Conservation (phyloP, 2,797 vertebrate species). For the Anniella stebbinsi region DNA sequence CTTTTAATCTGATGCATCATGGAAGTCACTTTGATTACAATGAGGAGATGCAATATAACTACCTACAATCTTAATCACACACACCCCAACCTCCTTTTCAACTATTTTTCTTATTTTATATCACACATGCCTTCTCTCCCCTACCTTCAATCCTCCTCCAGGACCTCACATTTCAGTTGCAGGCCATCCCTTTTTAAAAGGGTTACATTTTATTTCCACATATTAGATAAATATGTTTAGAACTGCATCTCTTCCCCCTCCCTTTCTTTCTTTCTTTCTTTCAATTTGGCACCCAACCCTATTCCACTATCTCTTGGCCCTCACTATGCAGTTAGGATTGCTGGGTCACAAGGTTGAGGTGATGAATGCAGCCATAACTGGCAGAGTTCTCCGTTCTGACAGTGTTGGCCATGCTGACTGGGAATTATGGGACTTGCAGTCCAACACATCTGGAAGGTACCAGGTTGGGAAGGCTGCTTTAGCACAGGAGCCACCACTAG, state of each 20-base stretch:
- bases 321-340: background rate
- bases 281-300: background rate
- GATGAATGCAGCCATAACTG: background rate
- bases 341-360: background rate
- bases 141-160: background rate
- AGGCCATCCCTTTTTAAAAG: background rate
- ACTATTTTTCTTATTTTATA: background rate
- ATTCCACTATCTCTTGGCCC: no score
- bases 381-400: background rate
- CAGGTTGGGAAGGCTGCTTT: background rate
- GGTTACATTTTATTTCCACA: background rate
- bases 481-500: background rate
- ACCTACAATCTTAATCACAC: background rate
- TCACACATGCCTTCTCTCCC: background rate
- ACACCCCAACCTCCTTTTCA: background rate
- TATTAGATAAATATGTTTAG: background rate
- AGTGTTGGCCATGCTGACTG: no score
- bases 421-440: no score
- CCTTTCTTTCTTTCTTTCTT: no score
- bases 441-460: no score
- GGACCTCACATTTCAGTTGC: background rate
- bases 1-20: background rate
- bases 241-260: background rate
- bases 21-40: background rate
- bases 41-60: background rate